Evolutionary conservation across 2,888 invertebrate species (phyloP).

Genomic region (Pseudococcus longispinus): DNA sequence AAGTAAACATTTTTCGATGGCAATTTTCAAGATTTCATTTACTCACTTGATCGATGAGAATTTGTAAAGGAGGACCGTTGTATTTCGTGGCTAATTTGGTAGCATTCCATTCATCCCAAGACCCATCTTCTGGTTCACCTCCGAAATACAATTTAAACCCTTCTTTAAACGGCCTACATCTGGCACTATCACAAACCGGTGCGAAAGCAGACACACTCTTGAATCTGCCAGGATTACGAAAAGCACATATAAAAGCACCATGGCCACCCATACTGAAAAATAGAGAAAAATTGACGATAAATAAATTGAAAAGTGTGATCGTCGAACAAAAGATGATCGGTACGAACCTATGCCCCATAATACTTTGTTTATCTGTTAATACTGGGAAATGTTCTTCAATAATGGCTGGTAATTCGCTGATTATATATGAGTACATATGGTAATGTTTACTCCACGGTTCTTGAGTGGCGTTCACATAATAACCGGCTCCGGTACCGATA

Average conservation of each 20-base stretch:
- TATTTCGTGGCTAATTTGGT: slow-evolving; percentile 82
- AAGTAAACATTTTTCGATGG: not conserved
- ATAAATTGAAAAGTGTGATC: not conserved
- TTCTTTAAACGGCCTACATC: slow-evolving; percentile 87
- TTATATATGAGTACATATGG: slow-evolving; percentile 94
- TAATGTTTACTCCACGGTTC: slow-evolving; percentile 94
- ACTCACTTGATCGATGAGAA: slow-evolving; percentile 87
- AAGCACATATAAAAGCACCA: slow-evolving; percentile 87
- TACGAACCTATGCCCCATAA: slow-evolving; percentile 77
- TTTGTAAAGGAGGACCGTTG: slow-evolving; percentile 79
- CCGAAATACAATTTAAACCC: slow-evolving; percentile 81
- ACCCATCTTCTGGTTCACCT: slow-evolving; percentile 63
- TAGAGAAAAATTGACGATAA: not conserved
- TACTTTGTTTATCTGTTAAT: slow-evolving; percentile 70
- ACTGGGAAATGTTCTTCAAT: slow-evolving; percentile 78
- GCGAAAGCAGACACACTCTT: slow-evolving; percentile 92
- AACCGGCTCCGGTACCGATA: slow-evolving; percentile 94
- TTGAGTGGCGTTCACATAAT: slow-evolving; percentile 90
- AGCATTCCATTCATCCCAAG: slow-evolving; percentile 88
- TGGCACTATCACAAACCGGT: slow-evolving; percentile 88
- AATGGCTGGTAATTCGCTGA: slow-evolving; percentile 79
- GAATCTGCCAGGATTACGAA: slow-evolving; percentile 90
- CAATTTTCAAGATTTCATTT: not conserved
- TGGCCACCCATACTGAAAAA: slow-evolving; percentile 95
- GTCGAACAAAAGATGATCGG: too few species aligned